Percentiles rank a stretch among this genome's conserved stretches.
These are phyloP conservation scores for Drosophila prostipennis DNA, from an alignment of 2,888 invertebrate genomes.

Conservation along the genomic window DNA sequence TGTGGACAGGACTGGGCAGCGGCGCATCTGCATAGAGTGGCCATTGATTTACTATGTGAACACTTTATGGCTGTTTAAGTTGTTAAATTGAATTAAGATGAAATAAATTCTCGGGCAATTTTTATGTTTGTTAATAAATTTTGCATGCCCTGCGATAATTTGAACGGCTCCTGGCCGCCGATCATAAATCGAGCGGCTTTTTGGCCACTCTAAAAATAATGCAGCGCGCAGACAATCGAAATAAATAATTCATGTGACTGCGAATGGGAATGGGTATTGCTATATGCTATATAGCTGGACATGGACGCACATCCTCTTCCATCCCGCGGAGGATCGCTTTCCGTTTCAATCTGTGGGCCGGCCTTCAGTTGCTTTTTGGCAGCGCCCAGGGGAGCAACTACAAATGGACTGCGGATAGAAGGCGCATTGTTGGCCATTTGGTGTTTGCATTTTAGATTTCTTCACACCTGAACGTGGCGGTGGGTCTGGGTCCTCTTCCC, in stretches of 20 bases:
- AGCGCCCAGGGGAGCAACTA: constrained; percentile 72
- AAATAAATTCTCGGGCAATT: constrained; percentile 77
- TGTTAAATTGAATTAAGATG: constrained; percentile 83
- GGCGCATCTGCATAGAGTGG: constrained; percentile 58
- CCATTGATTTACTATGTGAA: constrained; percentile 82
- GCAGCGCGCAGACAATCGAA: constrained; percentile 67
- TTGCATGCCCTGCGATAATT: constrained; percentile 75
- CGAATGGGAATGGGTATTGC: constrained; percentile 14
- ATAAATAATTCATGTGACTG: constrained; percentile 76
- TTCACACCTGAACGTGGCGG: constrained; percentile 72
- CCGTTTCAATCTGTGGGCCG: constrained; percentile 27
- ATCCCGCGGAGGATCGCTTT: constrained; percentile 29
- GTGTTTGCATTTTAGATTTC: constrained; percentile 79
- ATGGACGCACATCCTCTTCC: constrained; percentile 46
- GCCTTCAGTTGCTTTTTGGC: constrained; percentile 44
- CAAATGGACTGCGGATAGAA: constrained; percentile 66
- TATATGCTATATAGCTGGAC: constrained; percentile 13
- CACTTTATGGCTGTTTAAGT: constrained; percentile 82
- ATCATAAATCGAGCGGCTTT: constrained; percentile 49
- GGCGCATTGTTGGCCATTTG: constrained; percentile 37
- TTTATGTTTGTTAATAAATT: constrained; percentile 81
- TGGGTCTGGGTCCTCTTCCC: constrained; percentile 41
- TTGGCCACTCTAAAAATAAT: constrained; percentile 67
- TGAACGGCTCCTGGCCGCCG: constrained; percentile 61
- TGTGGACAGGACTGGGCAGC: constrained; percentile 47